These are phyloP conservation scores for Auanema sp. DNA, from an alignment of 2,888 invertebrate species.

Conservation along the genomic window DNA sequence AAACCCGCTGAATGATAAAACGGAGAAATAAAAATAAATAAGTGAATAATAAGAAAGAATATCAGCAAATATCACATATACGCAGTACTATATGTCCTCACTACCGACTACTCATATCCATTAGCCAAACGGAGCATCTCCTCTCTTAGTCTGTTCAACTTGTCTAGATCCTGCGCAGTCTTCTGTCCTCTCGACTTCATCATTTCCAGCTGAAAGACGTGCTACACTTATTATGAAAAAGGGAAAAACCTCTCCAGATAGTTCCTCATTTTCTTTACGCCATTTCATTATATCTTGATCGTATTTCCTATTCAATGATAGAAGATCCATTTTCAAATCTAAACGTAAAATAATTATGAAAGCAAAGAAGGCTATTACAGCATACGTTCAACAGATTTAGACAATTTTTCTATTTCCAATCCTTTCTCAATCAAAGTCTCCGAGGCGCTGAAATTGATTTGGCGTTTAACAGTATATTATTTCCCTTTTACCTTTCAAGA, in stretches of 20 bases:
- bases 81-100: not conserved
- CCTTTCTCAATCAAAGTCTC: constrained; percentile 7
- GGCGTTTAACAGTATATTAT: no score
- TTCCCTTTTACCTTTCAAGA: constrained; percentile 14
- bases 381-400: constrained; percentile 1
- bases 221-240: not conserved
- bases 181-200: constrained; percentile 15
- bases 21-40: not conserved
- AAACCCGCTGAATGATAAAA: constrained; percentile 4
- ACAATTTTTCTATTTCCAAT: constrained; percentile 4
- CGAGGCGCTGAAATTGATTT: constrained; percentile 11
- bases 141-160: constrained; percentile 16
- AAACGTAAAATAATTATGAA: not conserved
- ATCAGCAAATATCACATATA: not conserved
- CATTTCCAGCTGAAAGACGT: constrained; percentile 8
- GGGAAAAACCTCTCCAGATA: constrained; percentile 7
- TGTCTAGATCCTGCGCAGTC: constrained; percentile 21
- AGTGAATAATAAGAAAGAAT: not conserved
- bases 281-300: constrained; percentile 2
- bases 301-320: constrained; percentile 8
- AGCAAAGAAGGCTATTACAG: not conserved
- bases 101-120: constrained; percentile 11
- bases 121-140: constrained; percentile 23
- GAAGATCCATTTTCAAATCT: constrained; percentile 17
- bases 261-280: constrained; percentile 7